Base-by-base conservation (phyloP, 2,113 vertebrate species). In the Tretioscincus oriximinensis region DNA sequence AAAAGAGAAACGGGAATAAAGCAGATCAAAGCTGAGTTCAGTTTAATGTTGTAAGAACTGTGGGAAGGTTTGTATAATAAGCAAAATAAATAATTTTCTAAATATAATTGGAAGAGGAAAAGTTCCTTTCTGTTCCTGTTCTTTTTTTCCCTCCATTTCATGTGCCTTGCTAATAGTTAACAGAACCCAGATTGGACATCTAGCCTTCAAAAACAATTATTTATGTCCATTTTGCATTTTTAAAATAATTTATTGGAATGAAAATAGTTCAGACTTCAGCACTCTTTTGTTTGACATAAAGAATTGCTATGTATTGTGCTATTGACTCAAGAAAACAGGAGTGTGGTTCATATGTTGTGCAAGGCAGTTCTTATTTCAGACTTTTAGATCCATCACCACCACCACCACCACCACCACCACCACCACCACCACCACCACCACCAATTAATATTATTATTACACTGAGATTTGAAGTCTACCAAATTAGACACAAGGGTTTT, bases 71-170 rank as follows among this genome's bases (percentile, higher is more conserved):
- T 21, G 66, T 51, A 26, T 1, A 0, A 3, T 6, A 54, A 22
- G 63, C 54, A 47, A 68, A 69, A 69, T 1, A 22, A 78, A 21
- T 35, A 8, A 67, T 78, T 60, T 47, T 84, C 76, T 85, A n/a
- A 58, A 84, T 84, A 88, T 77, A 83, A 85, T 49, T 7, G n/a
- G 1, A 9, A 73, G 73, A 58, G 35, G 63, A 76, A 84, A 67
- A 47, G 4, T 68, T 83, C 1, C 0, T 49, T 63, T 83, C 60
- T 22, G 22, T 68, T 74, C 29, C 21, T 58, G 11, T 47, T 73
- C 11, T 74, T 2, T 1, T 21, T 54, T 76, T 0, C 0, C 60
- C 45, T 29, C 49, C 14, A 4, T 5, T 74, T 35, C 47, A 63
- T 45, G 7, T 78, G 2, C 6, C 8, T 68, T 51, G 22, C 45